phyloP scores from a whole-genome alignment of 2,797 vertebrate species.

The Hoplostethus atlanticus region DNA sequence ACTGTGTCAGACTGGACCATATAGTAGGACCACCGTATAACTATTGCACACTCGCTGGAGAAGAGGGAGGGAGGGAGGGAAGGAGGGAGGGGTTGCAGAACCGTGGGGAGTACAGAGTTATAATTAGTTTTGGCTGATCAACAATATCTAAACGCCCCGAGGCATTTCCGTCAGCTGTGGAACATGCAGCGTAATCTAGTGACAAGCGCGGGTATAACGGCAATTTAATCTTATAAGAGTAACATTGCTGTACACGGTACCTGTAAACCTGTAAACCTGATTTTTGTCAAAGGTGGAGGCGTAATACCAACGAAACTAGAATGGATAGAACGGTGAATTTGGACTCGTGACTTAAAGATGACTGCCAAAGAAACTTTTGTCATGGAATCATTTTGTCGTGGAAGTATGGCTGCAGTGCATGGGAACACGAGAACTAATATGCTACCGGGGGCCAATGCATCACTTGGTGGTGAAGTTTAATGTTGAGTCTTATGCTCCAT shows the following conservation, averaged over 20 bases:
- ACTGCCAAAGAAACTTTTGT: constrained; percentile 36
- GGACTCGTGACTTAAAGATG: background rate
- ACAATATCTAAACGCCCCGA: constrained; percentile 10
- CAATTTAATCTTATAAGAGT: no score
- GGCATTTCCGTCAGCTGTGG: constrained; percentile 1
- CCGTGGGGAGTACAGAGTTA: constrained; percentile 11
- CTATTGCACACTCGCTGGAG: constrained; percentile 61
- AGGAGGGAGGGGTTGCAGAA: constrained; percentile 35
- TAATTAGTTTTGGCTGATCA: constrained; percentile 22
- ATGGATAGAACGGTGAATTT: constrained; percentile 3
- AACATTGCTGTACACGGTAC: background rate
- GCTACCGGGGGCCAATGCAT: constrained; percentile 21
- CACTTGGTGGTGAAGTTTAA: constrained; percentile 17
- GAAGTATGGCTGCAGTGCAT: constrained; percentile 11
- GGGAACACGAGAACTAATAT: constrained; percentile 9
- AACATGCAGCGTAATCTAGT: constrained; percentile 7
- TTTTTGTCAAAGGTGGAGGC: background rate
- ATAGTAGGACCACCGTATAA: constrained; percentile 65
- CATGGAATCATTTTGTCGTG: constrained; percentile 1
- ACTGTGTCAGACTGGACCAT: constrained; percentile 49
- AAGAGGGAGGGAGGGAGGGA: constrained; percentile 28
- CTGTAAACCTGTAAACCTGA: background rate
- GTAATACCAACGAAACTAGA: background rate
- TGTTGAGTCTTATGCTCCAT: constrained; percentile 17
- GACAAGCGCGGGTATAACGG: background rate